Conservation (phyloP, 2,888 invertebrate species). For the Tuta absoluta region DNA sequence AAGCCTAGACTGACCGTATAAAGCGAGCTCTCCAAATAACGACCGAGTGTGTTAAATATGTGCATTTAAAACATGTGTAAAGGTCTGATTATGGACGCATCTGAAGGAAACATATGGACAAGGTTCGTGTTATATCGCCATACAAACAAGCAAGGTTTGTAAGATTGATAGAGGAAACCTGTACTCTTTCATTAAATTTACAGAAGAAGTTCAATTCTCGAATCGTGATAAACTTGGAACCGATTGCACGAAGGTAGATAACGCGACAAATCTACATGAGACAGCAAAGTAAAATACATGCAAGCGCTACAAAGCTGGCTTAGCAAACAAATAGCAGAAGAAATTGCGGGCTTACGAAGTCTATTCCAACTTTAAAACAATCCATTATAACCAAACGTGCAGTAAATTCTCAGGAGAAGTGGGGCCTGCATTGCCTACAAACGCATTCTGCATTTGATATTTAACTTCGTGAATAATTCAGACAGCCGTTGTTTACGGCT, state of each 20-base stretch:
- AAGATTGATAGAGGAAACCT: neutral
- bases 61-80: constrained; percentile 34
- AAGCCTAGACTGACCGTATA: constrained; percentile 26
- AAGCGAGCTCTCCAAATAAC: constrained; percentile 31
- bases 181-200: neutral
- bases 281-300: neutral
- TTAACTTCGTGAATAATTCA: constrained; percentile 25
- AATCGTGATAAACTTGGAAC: neutral
- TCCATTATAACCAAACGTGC: constrained; percentile 16
- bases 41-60: constrained; percentile 32
- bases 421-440: constrained; percentile 21
- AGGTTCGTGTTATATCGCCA: constrained; percentile 12
- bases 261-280: neutral
- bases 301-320: neutral
- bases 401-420: constrained; percentile 14
- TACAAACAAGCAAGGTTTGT: neutral
- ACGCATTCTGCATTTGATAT: constrained; percentile 27
- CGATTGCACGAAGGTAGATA: neutral
- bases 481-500: constrained; percentile 20
- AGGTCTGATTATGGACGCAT: constrained; percentile 26
- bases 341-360: constrained; percentile 17
- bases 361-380: constrained; percentile 20
- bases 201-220: too few species aligned
- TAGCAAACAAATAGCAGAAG: neutral
- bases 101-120: constrained; percentile 23